Conservation (phyloP, 2,113 vertebrate genomes). For the Anguilla japonica region DNA sequence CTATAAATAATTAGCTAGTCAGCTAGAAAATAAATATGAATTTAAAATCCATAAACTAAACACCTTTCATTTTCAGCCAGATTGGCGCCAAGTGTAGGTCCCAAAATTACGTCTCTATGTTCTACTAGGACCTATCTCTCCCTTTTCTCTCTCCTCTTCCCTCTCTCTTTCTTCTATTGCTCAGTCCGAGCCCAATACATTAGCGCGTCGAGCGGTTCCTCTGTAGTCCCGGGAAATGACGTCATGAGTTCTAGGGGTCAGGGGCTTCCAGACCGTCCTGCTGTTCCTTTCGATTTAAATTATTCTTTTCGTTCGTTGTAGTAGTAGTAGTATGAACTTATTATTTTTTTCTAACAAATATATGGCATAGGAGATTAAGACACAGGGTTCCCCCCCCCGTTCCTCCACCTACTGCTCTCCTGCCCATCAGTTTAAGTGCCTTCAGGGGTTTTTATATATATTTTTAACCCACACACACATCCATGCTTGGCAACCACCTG, state of each 20-base stretch:
- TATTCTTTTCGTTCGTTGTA: no score
- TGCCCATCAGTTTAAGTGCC: no score
- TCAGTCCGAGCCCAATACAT: slow-evolving; percentile 29
- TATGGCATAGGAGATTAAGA: no score
- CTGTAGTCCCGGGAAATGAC: slow-evolving; percentile 45
- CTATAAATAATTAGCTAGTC: slow-evolving; percentile 13
- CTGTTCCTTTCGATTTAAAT: no score
- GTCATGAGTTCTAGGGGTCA: slow-evolving; percentile 38
- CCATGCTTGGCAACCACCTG: no score
- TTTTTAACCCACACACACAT: no score
- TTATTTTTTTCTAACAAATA: no score
- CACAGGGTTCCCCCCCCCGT: no score
- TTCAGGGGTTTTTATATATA: no score
- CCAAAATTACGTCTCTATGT: slow-evolving; percentile 33
- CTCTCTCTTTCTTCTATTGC: slow-evolving; percentile 22
- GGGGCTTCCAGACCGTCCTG: slow-evolving; percentile 23
- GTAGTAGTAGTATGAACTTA: no score
- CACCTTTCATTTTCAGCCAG: slow-evolving; percentile 20
- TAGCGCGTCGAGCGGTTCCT: neutral
- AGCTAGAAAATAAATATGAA: neutral
- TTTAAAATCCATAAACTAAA: neutral
- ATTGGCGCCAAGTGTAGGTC: slow-evolving; percentile 40
- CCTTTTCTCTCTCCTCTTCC: slow-evolving; percentile 32
- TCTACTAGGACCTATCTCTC: slow-evolving; percentile 17
- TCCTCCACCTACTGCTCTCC: no score